Evolutionary conservation across 2,888 invertebrate genomes (phyloP).

Genomic region (Eristalinus aeneus): DNA sequence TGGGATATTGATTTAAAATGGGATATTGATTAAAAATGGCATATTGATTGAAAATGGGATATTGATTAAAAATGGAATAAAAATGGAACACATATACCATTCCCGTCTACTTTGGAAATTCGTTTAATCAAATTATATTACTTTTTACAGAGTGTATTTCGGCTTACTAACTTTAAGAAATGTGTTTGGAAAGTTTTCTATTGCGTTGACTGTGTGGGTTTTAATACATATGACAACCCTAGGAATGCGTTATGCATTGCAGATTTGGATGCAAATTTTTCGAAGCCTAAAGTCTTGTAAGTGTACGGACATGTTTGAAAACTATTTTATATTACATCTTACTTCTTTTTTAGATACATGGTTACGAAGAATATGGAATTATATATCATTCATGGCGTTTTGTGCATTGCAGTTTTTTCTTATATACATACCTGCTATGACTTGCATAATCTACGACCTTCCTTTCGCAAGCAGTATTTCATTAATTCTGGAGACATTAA

Average conservation of each 20-base stretch:
- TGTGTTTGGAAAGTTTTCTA: background rate
- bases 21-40: no score
- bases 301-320: constrained; percentile 29
- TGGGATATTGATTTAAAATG: no score
- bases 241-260: constrained; percentile 80
- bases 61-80: no score
- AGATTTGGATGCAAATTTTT: constrained; percentile 81
- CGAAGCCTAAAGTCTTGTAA: constrained; percentile 74
- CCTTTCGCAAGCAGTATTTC: constrained; percentile 77
- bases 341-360: constrained; percentile 70
- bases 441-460: constrained; percentile 75
- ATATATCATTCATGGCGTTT: constrained; percentile 75
- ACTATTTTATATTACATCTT: background rate
- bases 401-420: constrained; percentile 76
- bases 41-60: no score
- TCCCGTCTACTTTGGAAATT: background rate
- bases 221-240: constrained; percentile 81
- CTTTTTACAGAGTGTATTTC: background rate
- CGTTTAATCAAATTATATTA: background rate
- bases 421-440: constrained; percentile 74
- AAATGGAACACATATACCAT: no score
- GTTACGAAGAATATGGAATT: constrained; percentile 76
- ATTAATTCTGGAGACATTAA: constrained; percentile 82
- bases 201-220: constrained; percentile 80
- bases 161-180: background rate